phyloP scores from a whole-genome alignment of 2,113 vertebrate genomes.

The Bombycilla garrulus region DNA sequence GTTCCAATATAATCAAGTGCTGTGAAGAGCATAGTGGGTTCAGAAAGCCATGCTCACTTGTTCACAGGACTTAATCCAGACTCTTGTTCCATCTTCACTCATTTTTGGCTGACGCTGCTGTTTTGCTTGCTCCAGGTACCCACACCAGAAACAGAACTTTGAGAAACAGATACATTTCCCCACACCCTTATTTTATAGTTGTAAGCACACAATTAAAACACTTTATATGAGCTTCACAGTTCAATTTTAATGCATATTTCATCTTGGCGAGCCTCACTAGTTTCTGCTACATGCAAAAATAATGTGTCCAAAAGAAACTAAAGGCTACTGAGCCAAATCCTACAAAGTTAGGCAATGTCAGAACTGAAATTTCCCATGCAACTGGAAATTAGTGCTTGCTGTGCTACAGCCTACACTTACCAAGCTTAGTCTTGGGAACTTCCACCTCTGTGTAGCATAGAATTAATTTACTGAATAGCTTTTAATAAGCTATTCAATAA shows the following conservation, averaged over 20 bases:
- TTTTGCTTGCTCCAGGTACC: background rate
- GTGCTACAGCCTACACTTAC: background rate
- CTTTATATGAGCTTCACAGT: background rate
- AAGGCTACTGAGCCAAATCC: background rate
- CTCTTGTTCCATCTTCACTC: background rate
- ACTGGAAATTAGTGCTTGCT: background rate
- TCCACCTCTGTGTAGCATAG: rapidly evolving
- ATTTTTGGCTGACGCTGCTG: background rate
- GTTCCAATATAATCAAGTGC: background rate
- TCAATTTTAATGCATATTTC: background rate
- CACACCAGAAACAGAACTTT: background rate
- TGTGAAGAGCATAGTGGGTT: rapidly evolving
- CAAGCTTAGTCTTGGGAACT: background rate
- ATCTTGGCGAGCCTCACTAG: background rate
- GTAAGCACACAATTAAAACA: background rate
- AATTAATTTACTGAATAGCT: background rate
- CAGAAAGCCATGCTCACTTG: background rate
- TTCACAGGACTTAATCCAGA: background rate
- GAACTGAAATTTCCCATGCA: background rate
- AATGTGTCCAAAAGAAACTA: background rate
- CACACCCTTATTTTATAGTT: background rate
- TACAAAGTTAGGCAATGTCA: background rate
- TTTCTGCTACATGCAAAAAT: background rate
- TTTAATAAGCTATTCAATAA: background rate
- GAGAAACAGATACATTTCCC: background rate